A percentile compares a stretch with the other conserved stretches of the same genome.
phyloP scores from a whole-genome alignment of 2,797 vertebrate species.

The Sebastes diploproa region DNA sequence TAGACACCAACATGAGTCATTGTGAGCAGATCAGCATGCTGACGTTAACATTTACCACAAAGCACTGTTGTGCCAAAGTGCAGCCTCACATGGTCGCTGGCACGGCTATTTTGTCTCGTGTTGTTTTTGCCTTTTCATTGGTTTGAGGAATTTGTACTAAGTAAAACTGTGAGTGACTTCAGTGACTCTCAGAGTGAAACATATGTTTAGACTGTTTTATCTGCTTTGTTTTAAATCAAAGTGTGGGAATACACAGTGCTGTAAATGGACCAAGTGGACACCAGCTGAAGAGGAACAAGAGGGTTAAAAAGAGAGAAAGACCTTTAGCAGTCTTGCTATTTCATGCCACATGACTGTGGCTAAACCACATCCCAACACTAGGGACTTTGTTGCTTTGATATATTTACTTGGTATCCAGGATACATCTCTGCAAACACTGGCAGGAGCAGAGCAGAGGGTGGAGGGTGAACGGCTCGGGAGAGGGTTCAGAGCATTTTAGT shows the following conservation, averaged over 20 bases:
- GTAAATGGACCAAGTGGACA: neutral
- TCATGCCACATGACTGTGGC: slow-evolving; percentile 32
- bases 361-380: slow-evolving; percentile 27
- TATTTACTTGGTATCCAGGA: slow-evolving; percentile 77
- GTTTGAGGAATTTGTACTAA: neutral
- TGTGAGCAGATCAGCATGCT: neutral
- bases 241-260: neutral
- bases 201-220: neutral
- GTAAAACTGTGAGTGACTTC: neutral
- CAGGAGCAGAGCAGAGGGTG: slow-evolving; percentile 39
- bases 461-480: slow-evolving; percentile 28
- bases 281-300: neutral
- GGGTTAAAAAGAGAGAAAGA: neutral
- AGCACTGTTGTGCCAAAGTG: neutral
- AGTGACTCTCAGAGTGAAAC: neutral
- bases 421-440: slow-evolving; percentile 52
- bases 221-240: neutral
- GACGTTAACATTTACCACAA: neutral
- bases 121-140: neutral
- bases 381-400: slow-evolving; percentile 57
- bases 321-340: slow-evolving; percentile 8
- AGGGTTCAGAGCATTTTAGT: slow-evolving; percentile 48
- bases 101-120: neutral
- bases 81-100: neutral
- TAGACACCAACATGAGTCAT: neutral